These are phyloP conservation scores for Scaptomyza graminum DNA, from an alignment of 1,140 invertebrate species.

Conservation along the genomic window DNA sequence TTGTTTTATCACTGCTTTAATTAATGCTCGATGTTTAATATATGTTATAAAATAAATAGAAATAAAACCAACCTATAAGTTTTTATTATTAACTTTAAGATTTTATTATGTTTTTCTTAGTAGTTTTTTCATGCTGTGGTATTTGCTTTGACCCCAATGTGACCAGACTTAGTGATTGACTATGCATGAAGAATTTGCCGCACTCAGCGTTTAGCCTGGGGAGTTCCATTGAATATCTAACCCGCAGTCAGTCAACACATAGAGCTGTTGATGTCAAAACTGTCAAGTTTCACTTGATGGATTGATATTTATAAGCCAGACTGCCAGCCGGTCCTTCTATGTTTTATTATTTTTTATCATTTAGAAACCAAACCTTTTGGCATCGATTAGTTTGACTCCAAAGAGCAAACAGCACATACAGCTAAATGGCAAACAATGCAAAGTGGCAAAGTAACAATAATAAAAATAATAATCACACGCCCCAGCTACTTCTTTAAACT, in stretches of 20 bases:
- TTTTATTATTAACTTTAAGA: too few relatives aligned
- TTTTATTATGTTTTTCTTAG: not conserved
- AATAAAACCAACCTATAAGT: too few relatives aligned
- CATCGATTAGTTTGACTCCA: conserved; percentile 44
- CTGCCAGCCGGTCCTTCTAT: not conserved
- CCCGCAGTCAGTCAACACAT: not conserved
- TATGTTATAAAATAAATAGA: too few relatives aligned
- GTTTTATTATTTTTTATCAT: conserved; percentile 6
- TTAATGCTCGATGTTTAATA: not conserved
- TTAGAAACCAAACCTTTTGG: conserved; percentile 39
- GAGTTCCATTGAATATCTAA: conserved; percentile 34
- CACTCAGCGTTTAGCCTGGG: not conserved
- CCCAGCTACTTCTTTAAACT: not conserved
- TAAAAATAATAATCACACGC: conserved; percentile 22
- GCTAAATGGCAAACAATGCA: conserved; percentile 10
- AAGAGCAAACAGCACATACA: not conserved
- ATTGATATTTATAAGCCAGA: conserved; percentile 45
- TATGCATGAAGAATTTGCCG: conserved; percentile 1
- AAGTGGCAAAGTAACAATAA: conserved; percentile 9
- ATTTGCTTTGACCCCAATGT: conserved; percentile 7
- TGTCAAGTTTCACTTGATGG: conserved; percentile 31
- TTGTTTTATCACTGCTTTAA: not conserved
- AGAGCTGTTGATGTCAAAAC: conserved; percentile 32
- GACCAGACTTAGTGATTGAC: conserved; percentile 28
- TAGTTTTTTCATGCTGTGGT: too few relatives aligned